Evolutionary conservation across 2,888 invertebrate genomes (phyloP).

Genomic region (Eristalinus sepulchralis): DNA sequence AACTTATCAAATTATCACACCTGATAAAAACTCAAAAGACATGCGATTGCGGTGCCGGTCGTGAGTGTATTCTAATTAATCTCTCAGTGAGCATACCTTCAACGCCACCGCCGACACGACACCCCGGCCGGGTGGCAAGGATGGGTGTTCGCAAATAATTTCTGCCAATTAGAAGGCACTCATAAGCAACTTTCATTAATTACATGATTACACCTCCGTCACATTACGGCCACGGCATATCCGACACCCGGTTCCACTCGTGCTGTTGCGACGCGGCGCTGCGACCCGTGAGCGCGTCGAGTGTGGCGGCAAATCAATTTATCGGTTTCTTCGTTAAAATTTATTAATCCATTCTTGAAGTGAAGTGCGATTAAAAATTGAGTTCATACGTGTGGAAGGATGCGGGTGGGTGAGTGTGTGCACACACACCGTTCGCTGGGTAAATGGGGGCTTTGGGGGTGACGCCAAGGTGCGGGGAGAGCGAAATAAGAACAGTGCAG

Average conservation of each 20-base stretch:
- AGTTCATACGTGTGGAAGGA: neutral
- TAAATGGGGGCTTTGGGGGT: neutral
- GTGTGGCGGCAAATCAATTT: constrained; percentile 29
- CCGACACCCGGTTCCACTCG: neutral
- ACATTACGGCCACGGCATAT: constrained; percentile 7
- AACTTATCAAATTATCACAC: constrained; percentile 48
- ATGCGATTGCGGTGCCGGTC: constrained; percentile 13
- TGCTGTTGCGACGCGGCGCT: neutral
- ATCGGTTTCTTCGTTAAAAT: constrained; percentile 17
- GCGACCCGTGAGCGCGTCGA: too few species aligned
- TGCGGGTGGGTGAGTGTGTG: neutral
- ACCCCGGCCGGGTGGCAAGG: neutral
- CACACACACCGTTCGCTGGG: neutral
- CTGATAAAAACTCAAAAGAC: constrained; percentile 50
- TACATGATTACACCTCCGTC: constrained; percentile 30
- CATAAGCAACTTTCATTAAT: constrained; percentile 42
- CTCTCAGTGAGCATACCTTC: constrained; percentile 44
- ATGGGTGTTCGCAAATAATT: constrained; percentile 33
- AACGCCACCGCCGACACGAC: constrained; percentile 25
- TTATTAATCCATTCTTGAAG: neutral
- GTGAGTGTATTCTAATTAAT: constrained; percentile 40
- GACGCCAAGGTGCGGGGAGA: neutral
- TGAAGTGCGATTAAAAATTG: neutral
- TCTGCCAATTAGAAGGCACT: constrained; percentile 47
- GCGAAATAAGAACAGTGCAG: neutral